phyloP scores from a whole-genome alignment of 2,113 vertebrate species.

The Entelurus aequoreus region DNA sequence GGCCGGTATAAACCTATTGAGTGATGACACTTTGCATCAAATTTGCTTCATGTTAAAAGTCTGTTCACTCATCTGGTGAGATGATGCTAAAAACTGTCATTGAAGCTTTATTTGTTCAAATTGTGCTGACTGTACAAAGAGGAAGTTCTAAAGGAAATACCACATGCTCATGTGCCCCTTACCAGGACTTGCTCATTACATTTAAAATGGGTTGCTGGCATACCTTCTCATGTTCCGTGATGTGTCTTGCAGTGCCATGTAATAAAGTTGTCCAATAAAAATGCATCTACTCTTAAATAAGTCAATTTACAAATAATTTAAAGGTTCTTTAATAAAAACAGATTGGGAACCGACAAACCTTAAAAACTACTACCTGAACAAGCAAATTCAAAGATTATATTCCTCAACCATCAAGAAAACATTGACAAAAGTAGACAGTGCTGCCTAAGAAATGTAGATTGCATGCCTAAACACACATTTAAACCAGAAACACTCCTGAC shows the following conservation, averaged over 20 bases:
- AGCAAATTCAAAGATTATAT: conserved; percentile 7
- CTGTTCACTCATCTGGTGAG: background rate
- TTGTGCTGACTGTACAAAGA: background rate
- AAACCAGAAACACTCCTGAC: conserved; percentile 3
- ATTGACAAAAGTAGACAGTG: background rate
- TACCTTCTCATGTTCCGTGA: conserved; percentile 5
- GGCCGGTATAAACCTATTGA: background rate
- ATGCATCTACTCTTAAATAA: conserved; percentile 1
- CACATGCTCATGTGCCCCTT: conserved; percentile 21
- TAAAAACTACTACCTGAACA: conserved; percentile 14
- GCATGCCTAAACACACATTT: conserved; percentile 7
- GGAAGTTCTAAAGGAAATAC: conserved; percentile 10
- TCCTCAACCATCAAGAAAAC: conserved; percentile 19
- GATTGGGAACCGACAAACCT: conserved; percentile 15
- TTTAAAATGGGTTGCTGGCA: conserved; percentile 7
- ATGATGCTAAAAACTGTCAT: background rate
- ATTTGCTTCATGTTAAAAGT: conserved; percentile 28
- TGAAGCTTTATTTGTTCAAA: background rate
- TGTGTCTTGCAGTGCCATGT: conserved; percentile 39
- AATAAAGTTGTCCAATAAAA: conserved; percentile 35
- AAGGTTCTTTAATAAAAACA: conserved; percentile 53
- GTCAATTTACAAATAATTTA: conserved; percentile 15
- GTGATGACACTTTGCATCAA: conserved; percentile 30
- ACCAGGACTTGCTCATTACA: background rate
- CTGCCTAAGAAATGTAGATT: background rate